Conservation (phyloP, 2,797 vertebrate genomes). For the Pachyuromys duprasi region DNA sequence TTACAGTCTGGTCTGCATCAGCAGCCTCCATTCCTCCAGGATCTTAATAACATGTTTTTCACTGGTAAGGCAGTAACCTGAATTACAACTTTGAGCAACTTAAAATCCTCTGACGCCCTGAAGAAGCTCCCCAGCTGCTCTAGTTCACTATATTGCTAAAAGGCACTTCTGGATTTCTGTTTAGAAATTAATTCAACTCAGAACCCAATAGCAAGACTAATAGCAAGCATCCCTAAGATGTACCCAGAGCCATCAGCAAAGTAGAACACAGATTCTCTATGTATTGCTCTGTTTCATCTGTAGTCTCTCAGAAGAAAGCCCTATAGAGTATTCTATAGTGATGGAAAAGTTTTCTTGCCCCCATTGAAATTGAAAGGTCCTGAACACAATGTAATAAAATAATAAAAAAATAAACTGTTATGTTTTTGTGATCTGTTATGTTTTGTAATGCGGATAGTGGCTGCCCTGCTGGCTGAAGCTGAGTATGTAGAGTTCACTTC, state of each 20-base stretch:
- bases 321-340: not conserved
- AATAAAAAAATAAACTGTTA: not conserved
- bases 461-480: not conserved
- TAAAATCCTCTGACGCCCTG: not conserved
- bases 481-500: not conserved
- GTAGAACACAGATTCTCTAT: not conserved
- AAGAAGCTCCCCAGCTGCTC: not conserved
- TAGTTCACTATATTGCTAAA: not conserved
- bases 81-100: not conserved
- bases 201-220: not conserved
- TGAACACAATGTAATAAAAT: not conserved
- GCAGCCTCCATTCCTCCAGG: not conserved
- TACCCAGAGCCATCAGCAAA: not conserved
- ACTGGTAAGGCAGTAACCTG: not conserved
- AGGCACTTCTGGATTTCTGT: not conserved
- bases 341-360: not conserved
- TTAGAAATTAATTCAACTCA: not conserved
- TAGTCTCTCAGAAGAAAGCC: not conserved
- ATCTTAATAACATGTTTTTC: not conserved
- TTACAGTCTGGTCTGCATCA: no score
- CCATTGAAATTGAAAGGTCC: constrained; percentile 1
- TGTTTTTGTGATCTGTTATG: no score
- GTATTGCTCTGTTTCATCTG: not conserved
- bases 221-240: not conserved
- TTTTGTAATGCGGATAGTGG: not conserved